Conservation (phyloP, 2,888 invertebrate genomes). For the Linnaemya vulpina region DNA sequence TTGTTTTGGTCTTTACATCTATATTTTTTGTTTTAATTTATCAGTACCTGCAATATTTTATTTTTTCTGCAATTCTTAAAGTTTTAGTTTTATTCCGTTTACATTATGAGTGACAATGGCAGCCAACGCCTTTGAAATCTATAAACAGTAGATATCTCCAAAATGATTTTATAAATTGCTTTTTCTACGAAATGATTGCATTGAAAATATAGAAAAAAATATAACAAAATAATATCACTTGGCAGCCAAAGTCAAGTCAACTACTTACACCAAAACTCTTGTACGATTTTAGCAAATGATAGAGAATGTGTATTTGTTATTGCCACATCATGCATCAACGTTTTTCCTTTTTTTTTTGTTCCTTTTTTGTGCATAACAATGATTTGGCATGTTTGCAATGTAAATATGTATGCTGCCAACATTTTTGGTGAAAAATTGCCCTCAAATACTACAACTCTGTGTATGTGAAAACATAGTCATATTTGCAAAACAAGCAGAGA, state of each 20-base stretch:
- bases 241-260: slow-evolving; percentile 60
- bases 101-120: slow-evolving; percentile 63
- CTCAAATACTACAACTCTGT: slow-evolving; percentile 48
- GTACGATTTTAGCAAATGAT: slow-evolving; percentile 32
- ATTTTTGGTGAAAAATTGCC: slow-evolving; percentile 66
- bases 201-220: slow-evolving; percentile 65
- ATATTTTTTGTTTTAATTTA: neutral
- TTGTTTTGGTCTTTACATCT: no score
- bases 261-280: slow-evolving; percentile 21
- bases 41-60: neutral
- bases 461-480: neutral
- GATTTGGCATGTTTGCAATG: slow-evolving; percentile 64
- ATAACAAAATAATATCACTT: slow-evolving; percentile 67
- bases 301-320: slow-evolving; percentile 32
- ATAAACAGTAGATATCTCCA: slow-evolving; percentile 53
- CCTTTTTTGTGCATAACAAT: slow-evolving; percentile 45
- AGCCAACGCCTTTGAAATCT: slow-evolving; percentile 66
- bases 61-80: slow-evolving; percentile 13
- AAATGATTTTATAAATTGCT: slow-evolving; percentile 32
- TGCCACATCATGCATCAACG: slow-evolving; percentile 56
- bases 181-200: slow-evolving; percentile 28
- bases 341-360: slow-evolving; percentile 9
- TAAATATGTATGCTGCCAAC: slow-evolving; percentile 40
- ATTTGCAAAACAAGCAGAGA: neutral
- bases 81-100: neutral